Percentiles rank a stretch among this genome's conserved stretches.
Conservation (phyloP, 2,797 vertebrate genomes). For the Aselliscus stoliczkanus region DNA sequence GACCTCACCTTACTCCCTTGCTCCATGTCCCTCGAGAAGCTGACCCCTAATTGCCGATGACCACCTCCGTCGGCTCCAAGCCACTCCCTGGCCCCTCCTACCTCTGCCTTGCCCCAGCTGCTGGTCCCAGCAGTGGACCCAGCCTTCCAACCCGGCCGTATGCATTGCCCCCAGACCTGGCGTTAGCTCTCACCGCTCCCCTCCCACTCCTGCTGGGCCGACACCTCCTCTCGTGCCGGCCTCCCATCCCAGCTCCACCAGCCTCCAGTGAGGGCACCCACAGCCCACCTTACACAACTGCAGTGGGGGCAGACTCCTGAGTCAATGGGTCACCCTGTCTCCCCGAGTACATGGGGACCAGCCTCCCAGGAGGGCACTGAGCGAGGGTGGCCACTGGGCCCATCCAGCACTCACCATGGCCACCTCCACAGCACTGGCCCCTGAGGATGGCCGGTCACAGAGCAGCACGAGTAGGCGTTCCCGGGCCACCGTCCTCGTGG, state of each 20-base stretch:
- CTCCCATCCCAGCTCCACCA: background rate
- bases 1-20: background rate
- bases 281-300: too few relatives aligned
- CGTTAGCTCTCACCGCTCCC: background rate
- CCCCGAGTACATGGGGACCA: background rate
- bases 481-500: slow-evolving; percentile 86
- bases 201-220: background rate
- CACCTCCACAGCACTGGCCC: slow-evolving; percentile 89
- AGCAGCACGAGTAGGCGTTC: slow-evolving; percentile 90
- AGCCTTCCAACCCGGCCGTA: background rate
- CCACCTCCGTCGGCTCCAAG: accelerated
- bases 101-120: background rate
- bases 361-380: accelerated
- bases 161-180: accelerated
- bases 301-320: too few relatives aligned
- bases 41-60: accelerated
- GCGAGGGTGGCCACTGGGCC: accelerated
- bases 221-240: background rate
- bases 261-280: background rate
- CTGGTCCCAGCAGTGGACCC: background rate
- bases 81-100: accelerated
- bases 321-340: too few relatives aligned
- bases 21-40: accelerated
- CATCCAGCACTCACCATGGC: slow-evolving; percentile 87
- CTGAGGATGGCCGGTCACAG: slow-evolving; percentile 89